These are phyloP conservation scores for Drosophila nikananu DNA, from an alignment of 1,140 invertebrate genomes.

Conservation along the genomic window DNA sequence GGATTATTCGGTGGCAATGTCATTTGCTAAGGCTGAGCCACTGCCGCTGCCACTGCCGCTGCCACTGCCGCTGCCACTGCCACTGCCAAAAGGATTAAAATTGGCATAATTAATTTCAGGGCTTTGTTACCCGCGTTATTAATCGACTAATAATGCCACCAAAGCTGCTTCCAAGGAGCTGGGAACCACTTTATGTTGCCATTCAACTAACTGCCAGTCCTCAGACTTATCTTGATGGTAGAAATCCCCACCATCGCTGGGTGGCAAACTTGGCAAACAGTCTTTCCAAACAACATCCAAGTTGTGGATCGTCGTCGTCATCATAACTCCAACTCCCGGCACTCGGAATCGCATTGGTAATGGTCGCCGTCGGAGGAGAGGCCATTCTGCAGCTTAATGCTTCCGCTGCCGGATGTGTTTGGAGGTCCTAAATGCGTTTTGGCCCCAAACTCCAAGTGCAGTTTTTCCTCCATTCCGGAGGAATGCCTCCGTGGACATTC, in stretches of 20 bases:
- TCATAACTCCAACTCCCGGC: conserved; percentile 39
- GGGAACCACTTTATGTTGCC: conserved; percentile 10
- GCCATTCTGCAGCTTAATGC: conserved; percentile 57
- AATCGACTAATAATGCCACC: conserved; percentile 51
- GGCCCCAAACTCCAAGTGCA: conserved; percentile 38
- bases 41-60: conserved; percentile 18
- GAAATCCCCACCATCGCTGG: conserved; percentile 8
- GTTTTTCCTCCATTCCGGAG: conserved; percentile 6
- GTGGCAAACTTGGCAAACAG: conserved; percentile 15
- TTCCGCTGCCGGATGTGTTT: conserved; percentile 70
- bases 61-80: conserved; percentile 33
- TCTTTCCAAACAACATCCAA: conserved; percentile 10
- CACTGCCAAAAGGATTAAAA: conserved; percentile 72
- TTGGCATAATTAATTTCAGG: conserved; percentile 71
- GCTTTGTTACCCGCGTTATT: conserved; percentile 55
- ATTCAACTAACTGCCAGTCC: conserved; percentile 2
- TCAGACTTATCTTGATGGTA: conserved; percentile 19
- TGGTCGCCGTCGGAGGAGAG: conserved; percentile 9
- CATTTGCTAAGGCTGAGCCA: conserved; percentile 61
- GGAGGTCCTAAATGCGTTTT: conserved; percentile 72
- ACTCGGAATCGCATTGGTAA: conserved; percentile 27
- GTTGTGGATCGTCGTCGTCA: conserved; percentile 12
- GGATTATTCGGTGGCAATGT: conserved; percentile 65
- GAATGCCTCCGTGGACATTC: conserved; percentile 27
- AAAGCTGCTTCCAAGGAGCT: conserved; percentile 1